Percentiles rank a stretch among this genome's conserved stretches.
Evolutionary conservation across 2,113 vertebrate genomes (phyloP).

Genomic region (Malurus alboscapulatus): DNA sequence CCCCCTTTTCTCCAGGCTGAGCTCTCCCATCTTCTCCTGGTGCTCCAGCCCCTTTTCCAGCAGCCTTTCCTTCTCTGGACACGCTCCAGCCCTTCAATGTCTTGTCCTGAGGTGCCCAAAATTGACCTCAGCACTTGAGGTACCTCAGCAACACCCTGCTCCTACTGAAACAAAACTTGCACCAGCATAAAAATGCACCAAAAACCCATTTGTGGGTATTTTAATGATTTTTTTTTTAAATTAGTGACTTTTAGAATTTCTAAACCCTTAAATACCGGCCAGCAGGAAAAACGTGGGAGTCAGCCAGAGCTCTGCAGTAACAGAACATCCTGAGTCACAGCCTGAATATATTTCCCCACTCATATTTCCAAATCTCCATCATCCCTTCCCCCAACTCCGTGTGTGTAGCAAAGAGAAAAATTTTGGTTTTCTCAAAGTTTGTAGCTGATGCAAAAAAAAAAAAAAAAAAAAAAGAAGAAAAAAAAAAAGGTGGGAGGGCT

Average conservation of each 20-base stretch:
- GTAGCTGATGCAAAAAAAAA: accelerated
- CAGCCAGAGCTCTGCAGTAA: not conserved
- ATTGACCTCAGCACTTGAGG: accelerated
- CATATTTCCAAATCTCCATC: not conserved
- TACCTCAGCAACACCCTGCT: not conserved
- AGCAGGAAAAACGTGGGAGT: accelerated
- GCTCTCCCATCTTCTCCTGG: accelerated
- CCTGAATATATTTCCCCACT: not conserved
- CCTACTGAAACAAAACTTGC: not conserved
- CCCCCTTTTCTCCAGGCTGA: not conserved
- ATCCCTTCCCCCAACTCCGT: accelerated
- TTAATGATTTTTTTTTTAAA: not conserved
- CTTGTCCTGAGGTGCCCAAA: not conserved
- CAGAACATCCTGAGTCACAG: not conserved
- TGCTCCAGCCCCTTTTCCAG: not conserved
- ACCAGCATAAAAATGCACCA: not conserved
- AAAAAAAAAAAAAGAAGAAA: not conserved
- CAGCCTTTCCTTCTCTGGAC: accelerated
- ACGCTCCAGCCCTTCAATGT: accelerated
- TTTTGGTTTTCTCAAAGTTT: not conserved
- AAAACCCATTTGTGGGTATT: not conserved
- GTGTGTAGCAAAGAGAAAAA: not conserved
- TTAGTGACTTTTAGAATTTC: not conserved
- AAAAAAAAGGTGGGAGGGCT: not conserved
- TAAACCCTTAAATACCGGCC: not conserved